phyloP scores from a whole-genome alignment of 2,888 invertebrate species.

The Drosophila emarginata region DNA sequence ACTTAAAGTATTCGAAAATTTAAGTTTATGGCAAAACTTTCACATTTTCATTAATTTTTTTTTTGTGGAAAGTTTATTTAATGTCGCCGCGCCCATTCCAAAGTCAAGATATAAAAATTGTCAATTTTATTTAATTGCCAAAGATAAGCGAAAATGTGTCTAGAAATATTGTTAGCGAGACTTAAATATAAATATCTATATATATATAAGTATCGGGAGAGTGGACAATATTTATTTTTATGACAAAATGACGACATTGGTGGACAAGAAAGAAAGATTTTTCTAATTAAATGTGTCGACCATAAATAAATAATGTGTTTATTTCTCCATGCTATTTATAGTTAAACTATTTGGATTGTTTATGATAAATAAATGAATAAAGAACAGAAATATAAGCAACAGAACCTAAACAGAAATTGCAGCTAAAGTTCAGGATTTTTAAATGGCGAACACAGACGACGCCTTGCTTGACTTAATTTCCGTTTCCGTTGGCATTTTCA shows the following conservation, averaged over 20 bases:
- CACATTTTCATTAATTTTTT: neutral
- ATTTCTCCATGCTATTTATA: constrained; percentile 24
- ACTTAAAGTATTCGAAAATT: neutral
- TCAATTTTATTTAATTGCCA: constrained; percentile 20
- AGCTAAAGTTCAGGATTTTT: neutral
- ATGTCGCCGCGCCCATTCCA: neutral
- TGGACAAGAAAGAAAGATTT: constrained; percentile 45
- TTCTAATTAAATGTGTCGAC: constrained; percentile 65
- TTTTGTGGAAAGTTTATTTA: neutral
- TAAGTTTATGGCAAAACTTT: neutral
- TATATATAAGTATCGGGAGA: constrained; percentile 14
- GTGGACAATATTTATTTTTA: constrained; percentile 61
- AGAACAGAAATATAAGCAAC: constrained; percentile 16
- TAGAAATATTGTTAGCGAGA: constrained; percentile 33
- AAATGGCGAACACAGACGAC: neutral
- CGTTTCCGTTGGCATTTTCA: constrained; percentile 52
- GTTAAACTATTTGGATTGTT: constrained; percentile 15
- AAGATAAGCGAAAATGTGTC: constrained; percentile 32
- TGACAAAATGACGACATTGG: constrained; percentile 70
- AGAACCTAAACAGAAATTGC: neutral
- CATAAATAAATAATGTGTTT: constrained; percentile 39
- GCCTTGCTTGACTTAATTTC: constrained; percentile 61
- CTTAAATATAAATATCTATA: constrained; percentile 35
- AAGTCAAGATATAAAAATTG: constrained; percentile 2
- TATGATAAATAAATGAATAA: neutral